These are phyloP conservation scores for Sarcophaga caerulescens DNA, from an alignment of 2,888 invertebrate genomes.

Conservation along the genomic window DNA sequence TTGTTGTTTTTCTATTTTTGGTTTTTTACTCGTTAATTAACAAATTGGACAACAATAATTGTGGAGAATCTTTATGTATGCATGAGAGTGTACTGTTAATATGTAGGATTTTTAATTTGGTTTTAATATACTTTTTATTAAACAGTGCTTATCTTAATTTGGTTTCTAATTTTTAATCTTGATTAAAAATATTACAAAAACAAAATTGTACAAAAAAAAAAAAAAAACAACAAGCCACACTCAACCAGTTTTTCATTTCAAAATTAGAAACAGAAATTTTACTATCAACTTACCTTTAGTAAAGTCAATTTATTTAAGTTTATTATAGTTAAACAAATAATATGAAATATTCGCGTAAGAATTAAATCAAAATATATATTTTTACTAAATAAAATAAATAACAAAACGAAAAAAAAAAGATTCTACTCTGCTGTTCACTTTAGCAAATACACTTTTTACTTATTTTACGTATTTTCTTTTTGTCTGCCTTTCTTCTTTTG, in stretches of 20 bases:
- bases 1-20: conserved; percentile 13
- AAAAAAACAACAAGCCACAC: background rate
- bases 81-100: background rate
- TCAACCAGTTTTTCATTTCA: background rate
- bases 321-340: conserved; percentile 2
- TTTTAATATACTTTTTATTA: background rate
- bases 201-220: background rate
- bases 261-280: background rate
- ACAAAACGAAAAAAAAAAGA: conserved; percentile 58
- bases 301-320: conserved; percentile 3
- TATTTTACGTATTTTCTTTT: conserved; percentile 37
- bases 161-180: conserved; percentile 19
- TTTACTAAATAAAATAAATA: conserved; percentile 51
- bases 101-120: no score
- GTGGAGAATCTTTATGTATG: background rate
- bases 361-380: conserved; percentile 38
- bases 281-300: conserved; percentile 17
- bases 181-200: conserved; percentile 1
- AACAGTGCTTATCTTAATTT: conserved; percentile 33
- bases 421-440: conserved; percentile 34
- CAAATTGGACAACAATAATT: background rate
- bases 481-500: conserved; percentile 41
- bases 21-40: conserved; percentile 15
- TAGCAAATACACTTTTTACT: conserved; percentile 31
- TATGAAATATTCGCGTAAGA: conserved; percentile 16